Conservation (phyloP, 1,140 invertebrate genomes). For the Polypedilum vanderplanki region DNA sequence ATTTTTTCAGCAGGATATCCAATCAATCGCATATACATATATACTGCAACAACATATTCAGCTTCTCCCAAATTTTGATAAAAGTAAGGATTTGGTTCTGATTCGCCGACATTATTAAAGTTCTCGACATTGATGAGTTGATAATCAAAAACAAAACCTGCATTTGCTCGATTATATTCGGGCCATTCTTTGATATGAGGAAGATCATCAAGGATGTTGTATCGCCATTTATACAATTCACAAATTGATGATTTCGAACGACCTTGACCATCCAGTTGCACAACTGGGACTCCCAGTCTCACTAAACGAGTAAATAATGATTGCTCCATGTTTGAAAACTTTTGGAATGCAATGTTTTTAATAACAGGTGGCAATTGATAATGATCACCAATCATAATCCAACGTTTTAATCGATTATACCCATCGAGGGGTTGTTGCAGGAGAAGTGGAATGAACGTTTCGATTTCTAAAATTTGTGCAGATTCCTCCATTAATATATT, state of each 20-base stretch:
- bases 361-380: conserved; percentile 98
- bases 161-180: conserved; percentile 85
- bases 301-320: conserved; percentile 96
- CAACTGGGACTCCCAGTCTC: conserved; percentile 89
- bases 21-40: conserved; percentile 97
- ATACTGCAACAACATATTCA: conserved; percentile 95
- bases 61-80: conserved; percentile 99
- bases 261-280: conserved; percentile 96
- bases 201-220: conserved; percentile 90
- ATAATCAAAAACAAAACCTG: conserved; percentile 88
- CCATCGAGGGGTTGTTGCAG: conserved; percentile 97
- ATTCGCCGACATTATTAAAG: conserved; percentile 94
- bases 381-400: conserved; percentile 99
- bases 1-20: conserved; percentile 98
- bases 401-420: conserved; percentile 90
- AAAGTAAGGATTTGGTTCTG: conserved; percentile 96
- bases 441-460: conserved; percentile 97
- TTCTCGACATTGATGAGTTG: conserved; percentile 96
- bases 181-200: conserved; percentile 71
- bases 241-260: conserved; percentile 76
- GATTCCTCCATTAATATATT: conserved; percentile 99
- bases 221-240: conserved; percentile 95
- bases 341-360: conserved; percentile 99
- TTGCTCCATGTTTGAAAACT: conserved; percentile 99
- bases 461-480: conserved; percentile 98